phyloP scores from a whole-genome alignment of 2,888 invertebrate species.

The Drosophila fungiperda region DNA sequence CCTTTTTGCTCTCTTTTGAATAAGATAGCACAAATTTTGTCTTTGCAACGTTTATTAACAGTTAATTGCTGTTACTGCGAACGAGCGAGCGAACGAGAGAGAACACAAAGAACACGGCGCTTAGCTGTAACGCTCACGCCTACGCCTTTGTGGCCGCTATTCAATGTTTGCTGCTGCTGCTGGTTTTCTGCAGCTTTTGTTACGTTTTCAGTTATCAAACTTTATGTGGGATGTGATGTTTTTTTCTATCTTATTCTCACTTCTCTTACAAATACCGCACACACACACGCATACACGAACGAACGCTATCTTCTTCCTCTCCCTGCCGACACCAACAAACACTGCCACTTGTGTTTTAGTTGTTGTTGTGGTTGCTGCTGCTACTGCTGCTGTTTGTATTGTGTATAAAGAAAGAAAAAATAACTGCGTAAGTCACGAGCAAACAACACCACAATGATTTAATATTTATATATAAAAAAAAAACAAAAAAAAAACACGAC shows the following conservation, averaged over 20 bases:
- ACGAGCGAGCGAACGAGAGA: conserved; percentile 3
- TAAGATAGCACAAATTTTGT: conserved; percentile 25
- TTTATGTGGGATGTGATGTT: conserved; percentile 39
- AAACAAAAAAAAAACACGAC: conserved; percentile 23
- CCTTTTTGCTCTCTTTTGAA: conserved; percentile 1
- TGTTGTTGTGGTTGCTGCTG: conserved; percentile 52
- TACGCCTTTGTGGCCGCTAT: conserved; percentile 45
- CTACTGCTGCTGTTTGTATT: conserved; percentile 48
- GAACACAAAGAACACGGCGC: conserved; percentile 28
- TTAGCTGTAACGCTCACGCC: conserved; percentile 48
- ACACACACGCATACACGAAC: conserved; percentile 16
- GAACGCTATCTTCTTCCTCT: conserved; percentile 37
- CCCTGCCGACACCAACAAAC: conserved; percentile 63
- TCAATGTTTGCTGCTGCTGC: conserved; percentile 45
- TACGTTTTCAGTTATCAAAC: conserved; percentile 56
- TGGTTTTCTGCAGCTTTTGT: conserved; percentile 42
- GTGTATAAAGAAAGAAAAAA: conserved; percentile 45
- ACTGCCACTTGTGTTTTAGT: conserved; percentile 61
- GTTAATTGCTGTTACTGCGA: conserved; percentile 41
- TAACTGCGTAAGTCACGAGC: conserved; percentile 46
- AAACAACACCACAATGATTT: conserved; percentile 20
- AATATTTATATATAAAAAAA: conserved; percentile 5
- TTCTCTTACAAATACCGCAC: conserved; percentile 22
- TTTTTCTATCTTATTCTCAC: conserved; percentile 22
- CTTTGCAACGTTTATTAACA: conserved; percentile 30